Evolutionary conservation across 2,113 vertebrate species (phyloP).

Genomic region (Microcebus tavaratra): DNA sequence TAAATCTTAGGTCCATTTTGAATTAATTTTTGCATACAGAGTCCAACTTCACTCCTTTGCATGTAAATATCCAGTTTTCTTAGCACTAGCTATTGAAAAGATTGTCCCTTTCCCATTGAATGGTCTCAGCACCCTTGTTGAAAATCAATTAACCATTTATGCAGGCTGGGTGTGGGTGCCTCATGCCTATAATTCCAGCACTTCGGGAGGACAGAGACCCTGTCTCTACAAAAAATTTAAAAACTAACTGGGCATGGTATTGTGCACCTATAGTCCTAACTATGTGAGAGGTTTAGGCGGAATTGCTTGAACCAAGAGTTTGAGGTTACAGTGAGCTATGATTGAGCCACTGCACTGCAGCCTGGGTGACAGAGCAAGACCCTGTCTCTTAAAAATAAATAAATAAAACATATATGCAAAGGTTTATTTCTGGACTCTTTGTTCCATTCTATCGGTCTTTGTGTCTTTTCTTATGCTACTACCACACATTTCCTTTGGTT

Average conservation of each 20-base stretch:
- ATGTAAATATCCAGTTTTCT: neutral
- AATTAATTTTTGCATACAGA: neutral
- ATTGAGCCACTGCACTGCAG: too few relatives aligned
- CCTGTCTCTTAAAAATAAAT: too few relatives aligned
- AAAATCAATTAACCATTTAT: neutral
- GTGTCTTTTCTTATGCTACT: neutral
- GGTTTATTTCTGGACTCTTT: neutral
- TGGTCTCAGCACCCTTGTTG: neutral
- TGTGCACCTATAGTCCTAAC: too few relatives aligned
- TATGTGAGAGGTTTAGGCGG: too few relatives aligned
- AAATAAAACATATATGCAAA: neutral
- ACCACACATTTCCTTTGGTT: neutral
- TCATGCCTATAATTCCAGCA: too few relatives aligned
- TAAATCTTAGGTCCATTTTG: neutral
- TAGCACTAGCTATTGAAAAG: neutral
- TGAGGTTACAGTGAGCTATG: too few relatives aligned
- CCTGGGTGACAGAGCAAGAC: too few relatives aligned
- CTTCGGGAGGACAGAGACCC: too few relatives aligned
- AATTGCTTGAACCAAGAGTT: too few relatives aligned
- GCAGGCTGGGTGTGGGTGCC: too few relatives aligned
- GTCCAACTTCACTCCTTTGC: neutral
- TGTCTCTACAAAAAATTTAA: too few relatives aligned
- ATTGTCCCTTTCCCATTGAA: neutral
- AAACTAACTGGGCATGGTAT: too few relatives aligned
- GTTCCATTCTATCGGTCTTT: neutral